Base-by-base conservation (phyloP, 1,140 invertebrate species). In the Drosophila seguyi region DNA sequence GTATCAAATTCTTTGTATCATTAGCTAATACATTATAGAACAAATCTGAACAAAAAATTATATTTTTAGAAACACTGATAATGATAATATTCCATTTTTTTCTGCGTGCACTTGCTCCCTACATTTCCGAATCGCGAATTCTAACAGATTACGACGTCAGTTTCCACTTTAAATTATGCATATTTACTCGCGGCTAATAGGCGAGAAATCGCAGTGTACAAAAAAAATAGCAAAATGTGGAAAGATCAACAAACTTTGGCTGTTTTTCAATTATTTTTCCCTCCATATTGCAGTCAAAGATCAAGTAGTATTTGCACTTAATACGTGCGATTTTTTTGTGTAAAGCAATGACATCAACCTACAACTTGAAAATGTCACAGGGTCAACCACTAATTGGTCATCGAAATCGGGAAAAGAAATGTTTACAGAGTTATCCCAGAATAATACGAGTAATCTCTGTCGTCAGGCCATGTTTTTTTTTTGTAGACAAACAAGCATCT, bases 231-330 rank as follows among this genome's bases (percentile, higher is more conserved):
- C 10, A 27, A 36, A 52, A 16, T 16, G 18, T 53, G 11, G 38
- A 73, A 74, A 73, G 56, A 72, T 73, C 56, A 75, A 75, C 57
- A 63, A 60, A 62, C 48, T 39, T 38, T 31, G 52, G 48, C 47
- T 16, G 34, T 41, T 38, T 50, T 72, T 72, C 44, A 72, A 71
- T 72, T 72, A 47, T 31, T 34, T 48, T 55, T 38, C 13, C 8
- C 6, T 34, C 29, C 22, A 38, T 53, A 72, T 63, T 38, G 20
- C 48, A 50, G 58, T 31, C 72, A 75, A 75, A 75, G 72, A 74
- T 75, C 59, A 75, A 75, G 72, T 75, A 31, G 14, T 73, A 48
- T 71, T 71, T 68, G 47, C 67, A 47, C 42, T 39, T 69, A 31
- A 69, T 69, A 72, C 20, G 34, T 71, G 38, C 47, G 27, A 47